Conservation (phyloP, 2,113 vertebrate species). For the Lepus americanus region DNA sequence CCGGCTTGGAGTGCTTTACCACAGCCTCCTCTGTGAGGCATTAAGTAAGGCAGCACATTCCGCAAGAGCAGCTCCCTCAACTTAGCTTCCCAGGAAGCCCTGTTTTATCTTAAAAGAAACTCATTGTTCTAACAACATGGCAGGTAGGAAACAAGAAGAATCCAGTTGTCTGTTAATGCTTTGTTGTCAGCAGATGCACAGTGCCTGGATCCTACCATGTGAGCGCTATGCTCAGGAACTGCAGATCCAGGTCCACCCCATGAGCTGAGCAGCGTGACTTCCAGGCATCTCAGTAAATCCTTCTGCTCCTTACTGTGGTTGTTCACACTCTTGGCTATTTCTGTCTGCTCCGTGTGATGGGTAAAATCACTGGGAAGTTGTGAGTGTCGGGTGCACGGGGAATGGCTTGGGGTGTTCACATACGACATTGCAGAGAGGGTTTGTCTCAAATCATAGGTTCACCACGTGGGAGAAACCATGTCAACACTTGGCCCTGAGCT, state of each 20-base stretch:
- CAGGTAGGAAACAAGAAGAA: background rate
- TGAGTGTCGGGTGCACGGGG: background rate
- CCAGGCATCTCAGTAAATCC: background rate
- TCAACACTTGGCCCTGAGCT: background rate
- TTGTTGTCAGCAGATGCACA: background rate
- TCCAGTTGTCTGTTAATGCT: background rate
- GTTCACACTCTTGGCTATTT: background rate
- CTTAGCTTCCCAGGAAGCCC: background rate
- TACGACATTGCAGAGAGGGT: fast-evolving
- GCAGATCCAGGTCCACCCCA: background rate
- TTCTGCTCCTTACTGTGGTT: background rate
- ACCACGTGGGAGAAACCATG: background rate
- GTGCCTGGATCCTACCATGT: too few relatives aligned
- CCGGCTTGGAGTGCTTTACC: background rate
- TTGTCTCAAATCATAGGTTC: background rate
- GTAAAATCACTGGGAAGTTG: background rate
- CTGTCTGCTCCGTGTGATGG: fast-evolving
- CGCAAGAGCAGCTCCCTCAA: background rate
- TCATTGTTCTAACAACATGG: background rate
- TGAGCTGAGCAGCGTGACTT: background rate
- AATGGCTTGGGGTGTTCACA: background rate
- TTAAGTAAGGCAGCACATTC: background rate
- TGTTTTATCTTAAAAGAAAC: background rate
- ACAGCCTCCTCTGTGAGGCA: background rate
- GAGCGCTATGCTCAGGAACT: background rate